Evolutionary conservation across 1,140 invertebrate species (phyloP).

Genomic region (Mycetomoellerius zeteki): DNA sequence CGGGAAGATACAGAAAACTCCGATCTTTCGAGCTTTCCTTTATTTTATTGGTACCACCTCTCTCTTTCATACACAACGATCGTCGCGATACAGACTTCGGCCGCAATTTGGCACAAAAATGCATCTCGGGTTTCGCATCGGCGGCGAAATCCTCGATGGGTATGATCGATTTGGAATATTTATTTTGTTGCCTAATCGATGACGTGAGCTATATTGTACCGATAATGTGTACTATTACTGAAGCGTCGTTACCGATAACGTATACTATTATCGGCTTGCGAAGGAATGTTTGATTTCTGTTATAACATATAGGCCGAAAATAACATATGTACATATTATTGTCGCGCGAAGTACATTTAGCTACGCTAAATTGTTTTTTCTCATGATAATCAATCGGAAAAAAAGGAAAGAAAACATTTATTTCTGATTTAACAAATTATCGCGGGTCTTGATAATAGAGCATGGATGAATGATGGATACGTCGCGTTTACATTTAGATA

Average conservation of each 20-base stretch:
- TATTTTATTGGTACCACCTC: slow-evolving; percentile 45
- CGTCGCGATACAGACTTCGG: slow-evolving; percentile 29
- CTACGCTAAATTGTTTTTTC: neutral
- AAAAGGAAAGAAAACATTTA: neutral
- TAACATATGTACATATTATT: neutral
- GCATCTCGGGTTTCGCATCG: neutral
- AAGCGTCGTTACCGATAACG: neutral
- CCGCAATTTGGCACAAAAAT: slow-evolving; percentile 24
- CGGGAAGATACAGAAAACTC: neutral
- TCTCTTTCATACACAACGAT: slow-evolving; percentile 46
- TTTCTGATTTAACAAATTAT: slow-evolving; percentile 7
- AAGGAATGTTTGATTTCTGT: slow-evolving; percentile 5
- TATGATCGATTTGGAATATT: neutral
- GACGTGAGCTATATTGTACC: neutral
- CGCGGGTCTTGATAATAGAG: neutral
- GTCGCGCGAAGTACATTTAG: neutral
- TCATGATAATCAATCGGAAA: neutral
- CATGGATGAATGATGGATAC: neutral
- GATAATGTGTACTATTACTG: neutral
- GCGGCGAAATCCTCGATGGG: neutral
- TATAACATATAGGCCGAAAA: neutral
- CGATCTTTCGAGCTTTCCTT: slow-evolving; percentile 31
- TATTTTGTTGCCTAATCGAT: neutral
- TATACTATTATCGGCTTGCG: neutral
- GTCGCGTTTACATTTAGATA: slow-evolving; percentile 16